Evolutionary conservation across 2,888 invertebrate genomes (phyloP), one percentile per base, ranked within the genome.

Genomic region (Keiferia lycopersicella): DNA sequence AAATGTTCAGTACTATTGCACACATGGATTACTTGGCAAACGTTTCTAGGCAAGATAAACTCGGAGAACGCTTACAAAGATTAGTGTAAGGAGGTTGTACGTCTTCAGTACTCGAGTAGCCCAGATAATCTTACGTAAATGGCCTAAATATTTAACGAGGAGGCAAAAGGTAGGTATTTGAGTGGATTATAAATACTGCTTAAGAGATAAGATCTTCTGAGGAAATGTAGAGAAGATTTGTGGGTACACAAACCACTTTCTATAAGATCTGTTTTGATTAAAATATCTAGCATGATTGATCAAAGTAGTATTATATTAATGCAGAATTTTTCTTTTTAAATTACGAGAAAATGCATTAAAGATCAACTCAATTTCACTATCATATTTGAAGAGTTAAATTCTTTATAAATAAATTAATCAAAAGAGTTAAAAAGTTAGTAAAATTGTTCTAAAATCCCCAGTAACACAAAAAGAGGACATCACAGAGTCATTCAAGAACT

Each of bases 1-100:
- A 83, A 87, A 87, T 87, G 81, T 76, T 75, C 74, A 79, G 72
- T 71, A 68, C 76, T 78, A 56, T 50, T 57, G 80, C 79, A 80
- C 79, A 81, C 80, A 79, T 77, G 83, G 90, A 89, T 91, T 88
- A 88, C 73, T 71, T 66, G 74, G 78, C 78, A 87, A 84, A 83
- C 83, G 79, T 83, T 84, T 80, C 82, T 78, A 83, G 84, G 83
- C 84, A 84, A 88, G 87, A 89, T 85, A 89, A 88, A 90, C 88
- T 86, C 82, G 76, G 75, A 74, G 83, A 81, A 85, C 85, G 82
- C 84, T 84, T 78, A 72, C 77, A 69, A 71, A 87, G 88, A 89
- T 88, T 88, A 88, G 84, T 82, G 79, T 76, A 83, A 87, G 84
- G 72, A 73, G 71, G 69, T 73, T 71, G 73, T 79, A 77, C 76